Percentiles rank a stretch among this genome's conserved stretches.
Conservation (phyloP, 2,888 invertebrate genomes). For the Blomia tropicalis region DNA sequence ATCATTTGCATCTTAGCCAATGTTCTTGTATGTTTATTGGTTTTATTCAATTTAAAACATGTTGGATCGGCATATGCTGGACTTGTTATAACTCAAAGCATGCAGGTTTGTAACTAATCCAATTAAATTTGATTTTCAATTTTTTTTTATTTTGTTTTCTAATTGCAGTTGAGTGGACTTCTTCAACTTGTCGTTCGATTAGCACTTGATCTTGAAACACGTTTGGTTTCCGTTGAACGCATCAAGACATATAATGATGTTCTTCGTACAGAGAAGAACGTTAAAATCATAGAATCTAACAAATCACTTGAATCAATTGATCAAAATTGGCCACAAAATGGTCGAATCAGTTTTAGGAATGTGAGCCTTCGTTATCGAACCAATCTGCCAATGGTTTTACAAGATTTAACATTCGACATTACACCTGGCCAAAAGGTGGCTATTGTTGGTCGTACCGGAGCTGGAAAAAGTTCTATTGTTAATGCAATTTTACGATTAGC, state of each 20-base stretch:
- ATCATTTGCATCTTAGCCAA: conserved; percentile 37
- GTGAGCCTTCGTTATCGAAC: conserved; percentile 41
- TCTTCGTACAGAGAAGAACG: conserved; percentile 34
- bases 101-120: conserved; percentile 33
- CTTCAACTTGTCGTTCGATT: conserved; percentile 43
- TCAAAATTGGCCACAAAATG: conserved; percentile 40
- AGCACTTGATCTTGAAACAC: conserved; percentile 40
- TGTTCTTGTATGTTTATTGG: conserved; percentile 40
- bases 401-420: conserved; percentile 43
- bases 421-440: conserved; percentile 46
- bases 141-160: conserved; percentile 13
- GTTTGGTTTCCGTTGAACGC: conserved; percentile 41
- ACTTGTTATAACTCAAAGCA: conserved; percentile 45
- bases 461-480: conserved; percentile 46
- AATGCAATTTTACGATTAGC: conserved; percentile 46
- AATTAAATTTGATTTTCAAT: background rate
- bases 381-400: conserved; percentile 40
- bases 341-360: conserved; percentile 41
- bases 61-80: conserved; percentile 45
- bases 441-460: conserved; percentile 43
- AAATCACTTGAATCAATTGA: background rate
- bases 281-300: background rate
- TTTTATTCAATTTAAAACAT: conserved; percentile 39
- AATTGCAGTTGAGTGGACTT: conserved; percentile 42
- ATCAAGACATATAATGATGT: conserved; percentile 35